Evolutionary conservation across 2,888 invertebrate species (phyloP), one percentile per base, ranked within the genome.

Genomic region (Endomychus coccineus): DNA sequence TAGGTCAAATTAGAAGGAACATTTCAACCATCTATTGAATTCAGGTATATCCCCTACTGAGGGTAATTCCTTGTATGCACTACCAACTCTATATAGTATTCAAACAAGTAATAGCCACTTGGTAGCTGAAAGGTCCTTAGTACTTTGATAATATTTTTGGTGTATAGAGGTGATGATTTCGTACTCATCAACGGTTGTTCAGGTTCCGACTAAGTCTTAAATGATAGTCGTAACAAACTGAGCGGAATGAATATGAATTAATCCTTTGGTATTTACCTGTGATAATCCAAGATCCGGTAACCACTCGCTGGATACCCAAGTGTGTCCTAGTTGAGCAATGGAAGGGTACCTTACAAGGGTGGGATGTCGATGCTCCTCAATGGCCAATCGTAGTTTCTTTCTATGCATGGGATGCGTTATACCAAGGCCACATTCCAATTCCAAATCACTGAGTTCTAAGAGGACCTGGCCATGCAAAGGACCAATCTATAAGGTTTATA

Each of bases 231-330:
- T 7, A 7, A 7, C 19, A 19, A 19, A 19, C 5, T 19, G 19
- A 19, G 5, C 5, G 19, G 7, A n/a, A n/a, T n/a, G 21, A 19
- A 19, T 19, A n/a, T 7, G 21, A 19, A 19, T 19, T 19, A 19
- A 19, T 7, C 6, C 21, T 19, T n/a, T n/a, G n/a, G 16, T 12
- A 43, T 48, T 48, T 54, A 79, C 80, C 71, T 82, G 82, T 6
- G 89, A 79, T 36, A 95, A 69, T 38, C 94, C 94, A 33, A 95
- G 75, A 60, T 92, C 91, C 1, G 89, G 87, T 49, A 95, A 68
- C 90, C 92, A 94, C 60, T 90, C 89, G 32, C 87, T 83, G 16
- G 89, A 85, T 17, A 94, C 90, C 92, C 94, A 95, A 11, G 87
- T 87, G 64, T 92, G 91, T 30, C 85, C 84, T 43, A 94, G 72